Evolutionary conservation across 1,140 invertebrate species (phyloP).

Genomic region (Drosophila trapezifrons): DNA sequence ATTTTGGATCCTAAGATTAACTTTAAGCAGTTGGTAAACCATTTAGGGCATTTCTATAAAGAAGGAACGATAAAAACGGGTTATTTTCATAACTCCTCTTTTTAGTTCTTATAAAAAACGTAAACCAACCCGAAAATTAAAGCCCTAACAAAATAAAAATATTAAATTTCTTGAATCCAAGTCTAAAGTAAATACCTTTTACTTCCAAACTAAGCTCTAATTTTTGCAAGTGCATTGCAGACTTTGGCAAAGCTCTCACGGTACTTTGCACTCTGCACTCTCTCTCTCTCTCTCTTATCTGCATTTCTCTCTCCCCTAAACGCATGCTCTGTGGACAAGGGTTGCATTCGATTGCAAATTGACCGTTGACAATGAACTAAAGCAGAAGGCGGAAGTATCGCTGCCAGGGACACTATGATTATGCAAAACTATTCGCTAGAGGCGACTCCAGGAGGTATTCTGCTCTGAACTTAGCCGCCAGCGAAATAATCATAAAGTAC

Average conservation of each 20-base stretch:
- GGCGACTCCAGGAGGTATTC: neutral
- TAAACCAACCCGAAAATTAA: too few species aligned
- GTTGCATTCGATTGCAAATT: constrained; percentile 45
- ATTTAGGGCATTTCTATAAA: too few species aligned
- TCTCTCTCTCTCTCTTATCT: constrained; percentile 15
- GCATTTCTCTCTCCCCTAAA: constrained; percentile 16
- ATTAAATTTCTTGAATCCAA: too few species aligned
- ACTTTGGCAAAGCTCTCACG: constrained; percentile 22
- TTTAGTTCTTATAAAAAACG: too few species aligned
- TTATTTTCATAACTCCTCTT: too few species aligned
- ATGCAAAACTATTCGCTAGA: constrained; percentile 58
- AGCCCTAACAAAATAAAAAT: too few species aligned
- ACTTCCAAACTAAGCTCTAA: too few species aligned
- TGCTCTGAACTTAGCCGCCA: constrained; percentile 23
- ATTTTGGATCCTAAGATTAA: neutral
- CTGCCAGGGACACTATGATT: constrained; percentile 62
- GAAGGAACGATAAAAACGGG: too few species aligned
- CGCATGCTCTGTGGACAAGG: constrained; percentile 47
- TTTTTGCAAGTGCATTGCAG: constrained; percentile 40
- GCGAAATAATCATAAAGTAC: constrained; percentile 46
- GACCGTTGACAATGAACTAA: constrained; percentile 79
- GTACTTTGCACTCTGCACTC: constrained; percentile 22
- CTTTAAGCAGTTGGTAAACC: too few species aligned
- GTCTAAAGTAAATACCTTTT: too few species aligned
- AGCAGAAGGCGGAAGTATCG: constrained; percentile 65